Evolutionary conservation across 1,140 invertebrate genomes (phyloP), one percentile per base, ranked within the genome.

Genomic region (Delia radicum): DNA sequence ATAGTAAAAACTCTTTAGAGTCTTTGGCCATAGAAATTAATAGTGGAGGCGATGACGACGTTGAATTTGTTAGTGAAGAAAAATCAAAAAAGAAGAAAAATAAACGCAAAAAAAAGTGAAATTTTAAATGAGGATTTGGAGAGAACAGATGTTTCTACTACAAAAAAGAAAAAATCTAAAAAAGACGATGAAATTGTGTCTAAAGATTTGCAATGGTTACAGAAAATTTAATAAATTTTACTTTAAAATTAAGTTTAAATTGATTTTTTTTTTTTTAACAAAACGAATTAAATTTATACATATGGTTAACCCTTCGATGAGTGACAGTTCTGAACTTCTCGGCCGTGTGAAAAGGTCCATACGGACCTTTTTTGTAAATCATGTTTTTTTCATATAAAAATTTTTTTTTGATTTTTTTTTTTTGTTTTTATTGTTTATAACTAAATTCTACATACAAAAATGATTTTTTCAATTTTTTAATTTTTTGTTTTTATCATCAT

Each of bases 131-230:
- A 55, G 7, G n/a, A 15, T 21, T 33, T 24, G 15, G 24, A 27
- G 24, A 27, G 12, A 5, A 24, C 72, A 27, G 74, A 46, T 7
- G 63, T 15, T 15, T 21, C 26, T 4, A 73, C 24, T 18, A 6
- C 55, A 18, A 77, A 77, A 29, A 77, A 75, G 27, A 76, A 74
- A 42, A 77, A 67, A 73, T 46, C 21, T 28, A 74, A 74, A 26
- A 77, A 73, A 61, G 21, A 65, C 10, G 42, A 31, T 2, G 74
- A 75, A 73, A 42, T 37, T 13, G 37, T 77, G 2, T 37, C 74
- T 33, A 62, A 72, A 73, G 76, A 77, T 61, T 29, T 76, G 12
- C 74, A 78, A 71, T 74, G 74, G 77, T 4, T 74, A 21, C 27
- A 78, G 37, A 65, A 71, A 31, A 42, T 75, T 69, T 69, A 55